These are phyloP conservation scores for Pseudopodoces humilis DNA, from an alignment of 2,113 vertebrate genomes.

Conservation along the genomic window DNA sequence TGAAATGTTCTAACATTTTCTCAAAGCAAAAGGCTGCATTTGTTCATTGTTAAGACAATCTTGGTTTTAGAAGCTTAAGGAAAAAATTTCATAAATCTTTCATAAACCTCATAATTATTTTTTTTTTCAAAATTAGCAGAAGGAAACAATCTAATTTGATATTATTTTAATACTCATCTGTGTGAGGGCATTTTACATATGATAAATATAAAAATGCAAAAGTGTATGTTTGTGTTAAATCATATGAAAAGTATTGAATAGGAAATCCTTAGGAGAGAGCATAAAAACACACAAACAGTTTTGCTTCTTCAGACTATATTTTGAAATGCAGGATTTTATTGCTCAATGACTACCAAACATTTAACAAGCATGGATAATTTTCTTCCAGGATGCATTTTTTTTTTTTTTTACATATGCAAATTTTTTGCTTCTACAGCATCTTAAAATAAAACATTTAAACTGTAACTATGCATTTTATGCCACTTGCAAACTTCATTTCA, in stretches of 20 bases:
- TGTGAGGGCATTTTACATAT: background rate
- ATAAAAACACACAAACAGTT: background rate
- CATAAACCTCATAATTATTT: rapidly evolving
- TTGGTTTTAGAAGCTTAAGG: background rate
- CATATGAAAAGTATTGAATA: background rate
- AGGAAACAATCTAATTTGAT: background rate
- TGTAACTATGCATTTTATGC: background rate
- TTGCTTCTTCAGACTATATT: background rate
- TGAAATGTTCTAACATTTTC: background rate
- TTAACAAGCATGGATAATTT: background rate
- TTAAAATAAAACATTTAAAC: background rate
- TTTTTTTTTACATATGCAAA: background rate
- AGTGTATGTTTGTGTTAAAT: background rate
- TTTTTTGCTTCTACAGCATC: background rate
- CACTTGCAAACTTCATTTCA: background rate
- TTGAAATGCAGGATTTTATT: background rate
- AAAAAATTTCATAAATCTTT: background rate
- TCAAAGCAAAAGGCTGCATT: background rate
- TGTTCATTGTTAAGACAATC: background rate
- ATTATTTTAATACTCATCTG: background rate
- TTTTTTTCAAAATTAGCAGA: background rate
- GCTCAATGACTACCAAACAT: background rate
- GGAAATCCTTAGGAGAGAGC: background rate
- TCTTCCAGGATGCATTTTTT: background rate
- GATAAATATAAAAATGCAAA: background rate